phyloP scores from a whole-genome alignment of 2,888 invertebrate genomes.

The Hesperia comma region DNA sequence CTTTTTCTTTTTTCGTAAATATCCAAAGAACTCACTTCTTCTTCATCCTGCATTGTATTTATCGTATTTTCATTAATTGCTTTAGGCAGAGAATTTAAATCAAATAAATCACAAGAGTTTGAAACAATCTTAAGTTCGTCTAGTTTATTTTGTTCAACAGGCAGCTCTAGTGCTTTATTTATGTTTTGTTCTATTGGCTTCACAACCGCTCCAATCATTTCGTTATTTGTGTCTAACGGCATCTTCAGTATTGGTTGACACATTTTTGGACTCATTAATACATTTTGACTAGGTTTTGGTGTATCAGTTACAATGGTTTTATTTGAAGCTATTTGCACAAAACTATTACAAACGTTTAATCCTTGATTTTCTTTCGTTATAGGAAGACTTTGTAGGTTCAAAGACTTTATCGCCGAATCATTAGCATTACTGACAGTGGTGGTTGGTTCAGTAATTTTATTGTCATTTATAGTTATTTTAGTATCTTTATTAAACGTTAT shows the following conservation, averaged over 20 bases:
- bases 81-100: slow-evolving; percentile 69
- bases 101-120: background rate
- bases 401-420: slow-evolving; percentile 50
- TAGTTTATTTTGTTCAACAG: background rate
- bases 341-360: slow-evolving; percentile 64
- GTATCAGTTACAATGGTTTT: slow-evolving; percentile 60
- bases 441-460: slow-evolving; percentile 49
- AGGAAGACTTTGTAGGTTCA: slow-evolving; percentile 49
- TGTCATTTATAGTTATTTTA: slow-evolving; percentile 58
- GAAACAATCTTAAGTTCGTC: background rate
- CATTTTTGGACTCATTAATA: background rate
- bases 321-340: slow-evolving; percentile 57
- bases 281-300: slow-evolving; percentile 55
- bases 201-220: slow-evolving; percentile 50
- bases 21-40: slow-evolving; percentile 78
- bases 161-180: background rate
- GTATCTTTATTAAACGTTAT: slow-evolving; percentile 56
- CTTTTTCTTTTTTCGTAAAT: slow-evolving; percentile 81
- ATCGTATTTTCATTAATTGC: slow-evolving; percentile 68
- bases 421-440: slow-evolving; percentile 40
- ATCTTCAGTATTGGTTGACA: background rate
- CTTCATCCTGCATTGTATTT: slow-evolving; percentile 61
- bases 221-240: slow-evolving; percentile 31
- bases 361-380: slow-evolving; percentile 64
- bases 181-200: background rate